Evolutionary conservation across 2,888 invertebrate species (phyloP), one percentile per base, ranked within the genome.

Genomic region (Trissonchulus latispiculum): DNA sequence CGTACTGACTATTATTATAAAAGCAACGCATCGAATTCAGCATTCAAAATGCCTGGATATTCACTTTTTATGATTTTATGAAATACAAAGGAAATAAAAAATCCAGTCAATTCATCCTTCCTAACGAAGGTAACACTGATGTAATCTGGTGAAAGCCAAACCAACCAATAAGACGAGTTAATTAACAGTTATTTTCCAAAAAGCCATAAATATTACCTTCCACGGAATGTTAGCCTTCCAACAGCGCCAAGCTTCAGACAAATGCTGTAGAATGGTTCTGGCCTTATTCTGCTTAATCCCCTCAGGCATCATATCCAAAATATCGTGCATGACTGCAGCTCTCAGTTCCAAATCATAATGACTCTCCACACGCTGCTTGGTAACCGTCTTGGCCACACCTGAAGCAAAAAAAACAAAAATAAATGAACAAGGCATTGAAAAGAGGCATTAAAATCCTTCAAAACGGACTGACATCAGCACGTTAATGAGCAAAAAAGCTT

Each of bases 231-330:
- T 96, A 0, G 99, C 99, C 84, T 99, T 99, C 99, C 99, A 99
- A 85, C 97, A 99, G 74, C 99, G 86, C 99, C 99, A 99, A 0
- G 99, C 99, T 85, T 99, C 99, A 36, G 95, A 95, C 75, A 99
- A 87, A 87, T 99, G 99, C 83, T 99, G 99, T 79, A 99, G 87
- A 79, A 99, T 99, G 1, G 97, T 97, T 78, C 97, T 88, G 0
- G 99, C 99, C 84, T 99, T 99, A 86, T 99, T 99, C 85, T 99
- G 99, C 83, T 99, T 99, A 83, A 99, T 99, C 77, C 99, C 99
- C 85, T 99, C 99, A 0, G 99, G 99, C 99, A 99, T 99, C 99
- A 99, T 99, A 82, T 99, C 99, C n/a, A 99, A 91, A 77, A 99
- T 99, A 83, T 99, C 99, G 81, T 89, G 89, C 89, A 89, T 89